A percentile compares a stretch with the other conserved stretches of the same genome.
Evolutionary conservation across 2,113 vertebrate species (phyloP).

Genomic region (Brachyhypopomus gauderio): DNA sequence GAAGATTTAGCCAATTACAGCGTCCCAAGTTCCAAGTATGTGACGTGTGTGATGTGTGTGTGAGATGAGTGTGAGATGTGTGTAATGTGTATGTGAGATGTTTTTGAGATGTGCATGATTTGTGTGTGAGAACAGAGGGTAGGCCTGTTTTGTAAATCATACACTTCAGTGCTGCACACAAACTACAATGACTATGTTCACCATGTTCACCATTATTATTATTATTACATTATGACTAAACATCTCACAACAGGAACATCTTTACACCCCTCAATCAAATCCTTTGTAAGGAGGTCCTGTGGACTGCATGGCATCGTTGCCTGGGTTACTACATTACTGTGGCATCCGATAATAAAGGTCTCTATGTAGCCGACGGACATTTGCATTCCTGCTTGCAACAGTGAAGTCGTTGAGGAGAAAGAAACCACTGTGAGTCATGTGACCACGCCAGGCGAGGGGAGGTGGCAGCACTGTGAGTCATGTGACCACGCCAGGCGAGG

Average conservation of each 20-base stretch:
- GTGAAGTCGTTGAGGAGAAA: conserved; percentile 27
- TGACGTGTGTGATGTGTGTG: no score
- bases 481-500: conserved; percentile 32
- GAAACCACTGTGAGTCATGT: conserved; percentile 27
- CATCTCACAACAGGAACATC: not conserved
- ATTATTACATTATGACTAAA: not conserved
- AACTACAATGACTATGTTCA: no score
- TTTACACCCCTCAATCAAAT: conserved; percentile 27
- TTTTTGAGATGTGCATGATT: not conserved
- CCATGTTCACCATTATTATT: no score
- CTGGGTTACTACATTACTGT: not conserved
- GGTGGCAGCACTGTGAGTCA: conserved; percentile 34
- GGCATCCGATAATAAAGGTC: conserved; percentile 33
- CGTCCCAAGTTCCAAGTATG: no score
- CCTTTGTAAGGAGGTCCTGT: not conserved
- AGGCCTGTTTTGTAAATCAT: not conserved
- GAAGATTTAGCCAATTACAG: no score
- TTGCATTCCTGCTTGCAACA: conserved; percentile 31
- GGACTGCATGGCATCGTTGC: not conserved
- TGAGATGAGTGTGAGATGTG: not conserved
- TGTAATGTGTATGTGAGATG: no score
- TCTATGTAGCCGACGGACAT: conserved; percentile 4
- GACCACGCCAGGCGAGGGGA: conserved; percentile 31
- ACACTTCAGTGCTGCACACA: no score
- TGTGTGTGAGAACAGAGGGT: not conserved